These are phyloP conservation scores for Aphrophora alni DNA, from an alignment of 2,888 invertebrate species.

Conservation along the genomic window DNA sequence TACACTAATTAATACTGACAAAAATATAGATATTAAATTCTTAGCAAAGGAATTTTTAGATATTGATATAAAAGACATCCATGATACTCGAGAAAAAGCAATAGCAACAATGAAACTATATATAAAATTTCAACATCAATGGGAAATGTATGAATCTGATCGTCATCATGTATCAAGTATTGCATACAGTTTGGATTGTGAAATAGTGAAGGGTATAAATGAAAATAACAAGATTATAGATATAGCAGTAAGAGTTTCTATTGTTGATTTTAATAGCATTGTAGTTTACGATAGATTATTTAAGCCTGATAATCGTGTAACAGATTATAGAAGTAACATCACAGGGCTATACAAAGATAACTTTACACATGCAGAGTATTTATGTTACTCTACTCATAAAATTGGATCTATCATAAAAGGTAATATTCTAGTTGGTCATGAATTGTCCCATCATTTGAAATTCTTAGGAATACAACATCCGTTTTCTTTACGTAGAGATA, in stretches of 20 bases:
- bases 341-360: not conserved
- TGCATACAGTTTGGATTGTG: not conserved
- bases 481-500: not conserved
- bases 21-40: not conserved
- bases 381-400: not conserved
- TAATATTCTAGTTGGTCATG: not conserved
- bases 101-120: not conserved
- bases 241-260: not conserved
- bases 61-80: not conserved
- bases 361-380: not conserved
- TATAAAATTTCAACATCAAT: not conserved
- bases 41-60: not conserved
- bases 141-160: not conserved
- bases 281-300: not conserved
- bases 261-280: not conserved
- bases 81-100: not conserved
- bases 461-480: not conserved
- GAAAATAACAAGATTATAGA: not conserved
- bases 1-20: not conserved
- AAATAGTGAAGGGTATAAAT: not conserved
- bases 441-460: not conserved
- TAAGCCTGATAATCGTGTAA: not conserved
- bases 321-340: not conserved
- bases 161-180: not conserved
- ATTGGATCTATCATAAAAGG: not conserved